These are phyloP conservation scores for Diplolepis rosae DNA, from an alignment of 2,888 invertebrate genomes.

Conservation along the genomic window DNA sequence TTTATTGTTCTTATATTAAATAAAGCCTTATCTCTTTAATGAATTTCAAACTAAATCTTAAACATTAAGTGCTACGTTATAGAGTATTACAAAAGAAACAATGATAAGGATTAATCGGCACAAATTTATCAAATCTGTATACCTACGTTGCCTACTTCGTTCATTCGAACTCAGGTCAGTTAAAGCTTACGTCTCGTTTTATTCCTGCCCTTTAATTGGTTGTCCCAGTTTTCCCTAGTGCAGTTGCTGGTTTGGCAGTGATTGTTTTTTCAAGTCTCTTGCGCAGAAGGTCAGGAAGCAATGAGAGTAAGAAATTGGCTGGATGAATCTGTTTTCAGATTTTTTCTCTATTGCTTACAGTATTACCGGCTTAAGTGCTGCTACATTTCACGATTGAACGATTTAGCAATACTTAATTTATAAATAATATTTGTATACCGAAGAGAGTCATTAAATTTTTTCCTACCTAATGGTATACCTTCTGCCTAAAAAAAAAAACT, in stretches of 20 bases:
- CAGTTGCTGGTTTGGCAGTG: slow-evolving; percentile 63
- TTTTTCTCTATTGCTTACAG: slow-evolving; percentile 59
- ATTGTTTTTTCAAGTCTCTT: slow-evolving; percentile 43
- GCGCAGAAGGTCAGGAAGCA: slow-evolving; percentile 61
- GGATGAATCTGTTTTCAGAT: slow-evolving; percentile 48
- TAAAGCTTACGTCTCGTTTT: slow-evolving; percentile 44
- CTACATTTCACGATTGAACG: slow-evolving; percentile 10
- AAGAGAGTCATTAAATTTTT: slow-evolving; percentile 15
- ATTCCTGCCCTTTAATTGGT: slow-evolving; percentile 52
- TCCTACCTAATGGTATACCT: neutral
- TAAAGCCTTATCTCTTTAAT: neutral
- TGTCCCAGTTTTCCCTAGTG: slow-evolving; percentile 60
- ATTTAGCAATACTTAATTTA: slow-evolving; percentile 35
- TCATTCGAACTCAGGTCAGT: slow-evolving; percentile 37
- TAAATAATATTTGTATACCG: slow-evolving; percentile 33
- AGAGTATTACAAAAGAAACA: slow-evolving; percentile 10
- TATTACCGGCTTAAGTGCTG: slow-evolving; percentile 40
- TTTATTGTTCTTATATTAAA: neutral
- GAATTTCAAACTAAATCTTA: slow-evolving; percentile 9
- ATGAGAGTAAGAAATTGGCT: slow-evolving; percentile 57
- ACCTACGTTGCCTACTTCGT: slow-evolving; percentile 35
- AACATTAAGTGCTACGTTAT: neutral
- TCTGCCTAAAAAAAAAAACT: slow-evolving; percentile 3
- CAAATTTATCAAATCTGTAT: slow-evolving; percentile 21
- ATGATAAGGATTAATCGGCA: slow-evolving; percentile 2